Conservation (phyloP, 2,113 vertebrate species). For the Indicator indicator region DNA sequence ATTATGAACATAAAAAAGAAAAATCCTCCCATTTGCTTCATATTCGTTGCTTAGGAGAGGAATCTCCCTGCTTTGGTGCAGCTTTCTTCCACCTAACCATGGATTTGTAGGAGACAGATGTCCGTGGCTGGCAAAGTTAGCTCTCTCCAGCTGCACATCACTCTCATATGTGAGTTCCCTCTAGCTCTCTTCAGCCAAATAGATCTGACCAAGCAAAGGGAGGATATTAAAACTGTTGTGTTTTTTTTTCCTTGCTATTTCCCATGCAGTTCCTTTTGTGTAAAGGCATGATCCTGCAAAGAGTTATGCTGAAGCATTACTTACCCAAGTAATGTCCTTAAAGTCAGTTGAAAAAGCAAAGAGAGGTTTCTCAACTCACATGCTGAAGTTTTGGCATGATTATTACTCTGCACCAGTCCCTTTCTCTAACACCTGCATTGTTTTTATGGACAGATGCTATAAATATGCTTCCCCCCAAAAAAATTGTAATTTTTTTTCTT, state of each 20-base stretch:
- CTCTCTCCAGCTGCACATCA: background rate
- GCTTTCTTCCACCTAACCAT: background rate
- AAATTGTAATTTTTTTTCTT: no score
- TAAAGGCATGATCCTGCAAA: background rate
- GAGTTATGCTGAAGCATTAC: background rate
- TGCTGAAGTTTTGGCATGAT: background rate
- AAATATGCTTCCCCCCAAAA: no score
- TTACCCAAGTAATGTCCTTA: background rate
- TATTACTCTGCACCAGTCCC: background rate
- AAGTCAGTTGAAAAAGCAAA: background rate
- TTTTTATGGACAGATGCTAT: background rate
- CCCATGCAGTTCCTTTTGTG: background rate
- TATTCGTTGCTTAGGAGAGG: background rate
- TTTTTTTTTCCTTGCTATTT: background rate
- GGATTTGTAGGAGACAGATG: background rate
- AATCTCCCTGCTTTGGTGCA: background rate
- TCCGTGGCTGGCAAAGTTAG: background rate
- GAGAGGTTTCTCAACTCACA: background rate
- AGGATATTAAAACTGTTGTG: background rate
- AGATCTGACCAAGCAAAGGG: background rate
- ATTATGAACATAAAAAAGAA: background rate
- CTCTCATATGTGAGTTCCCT: background rate
- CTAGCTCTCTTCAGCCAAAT: background rate
- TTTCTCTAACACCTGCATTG: conserved; percentile 3
- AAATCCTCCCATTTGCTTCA: background rate